These are phyloP conservation scores for Eutolmus rufibarbis DNA, from an alignment of 2,888 invertebrate genomes.

Conservation along the genomic window DNA sequence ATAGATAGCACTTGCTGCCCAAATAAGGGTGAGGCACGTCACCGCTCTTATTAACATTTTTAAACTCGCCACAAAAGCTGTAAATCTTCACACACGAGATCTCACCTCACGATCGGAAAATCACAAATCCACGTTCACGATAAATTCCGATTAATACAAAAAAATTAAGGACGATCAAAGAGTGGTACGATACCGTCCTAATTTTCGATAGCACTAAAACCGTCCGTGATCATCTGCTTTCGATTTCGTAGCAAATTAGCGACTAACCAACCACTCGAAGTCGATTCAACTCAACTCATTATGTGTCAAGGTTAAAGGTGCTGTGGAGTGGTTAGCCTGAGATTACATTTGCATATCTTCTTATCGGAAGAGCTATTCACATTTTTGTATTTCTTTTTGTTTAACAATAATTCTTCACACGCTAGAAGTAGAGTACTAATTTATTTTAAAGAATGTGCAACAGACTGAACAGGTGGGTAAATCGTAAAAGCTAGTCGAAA, in stretches of 20 bases:
- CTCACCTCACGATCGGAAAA: background rate
- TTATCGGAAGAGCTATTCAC: constrained; percentile 19
- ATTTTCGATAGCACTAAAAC: background rate
- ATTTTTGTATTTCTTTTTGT: background rate
- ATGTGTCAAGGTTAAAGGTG: constrained; percentile 37
- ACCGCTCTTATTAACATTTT: background rate
- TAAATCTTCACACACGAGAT: background rate
- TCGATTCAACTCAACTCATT: background rate
- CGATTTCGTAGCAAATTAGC: constrained; percentile 31
- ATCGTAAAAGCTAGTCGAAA: background rate
- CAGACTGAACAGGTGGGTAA: background rate
- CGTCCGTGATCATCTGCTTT: constrained; percentile 18
- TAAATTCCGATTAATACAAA: background rate
- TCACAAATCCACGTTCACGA: background rate
- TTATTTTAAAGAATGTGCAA: background rate
- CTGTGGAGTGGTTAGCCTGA: background rate
- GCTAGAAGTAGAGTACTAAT: background rate
- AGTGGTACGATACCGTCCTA: background rate
- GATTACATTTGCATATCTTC: constrained; percentile 31
- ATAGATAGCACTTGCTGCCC: background rate
- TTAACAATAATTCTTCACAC: background rate
- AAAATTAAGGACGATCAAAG: background rate
- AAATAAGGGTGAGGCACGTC: background rate
- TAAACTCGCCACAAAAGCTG: background rate
- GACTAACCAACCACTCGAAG: constrained; percentile 18